These are phyloP conservation scores for Eupithecia inturbata DNA, from an alignment of 2,888 invertebrate genomes.

Conservation along the genomic window DNA sequence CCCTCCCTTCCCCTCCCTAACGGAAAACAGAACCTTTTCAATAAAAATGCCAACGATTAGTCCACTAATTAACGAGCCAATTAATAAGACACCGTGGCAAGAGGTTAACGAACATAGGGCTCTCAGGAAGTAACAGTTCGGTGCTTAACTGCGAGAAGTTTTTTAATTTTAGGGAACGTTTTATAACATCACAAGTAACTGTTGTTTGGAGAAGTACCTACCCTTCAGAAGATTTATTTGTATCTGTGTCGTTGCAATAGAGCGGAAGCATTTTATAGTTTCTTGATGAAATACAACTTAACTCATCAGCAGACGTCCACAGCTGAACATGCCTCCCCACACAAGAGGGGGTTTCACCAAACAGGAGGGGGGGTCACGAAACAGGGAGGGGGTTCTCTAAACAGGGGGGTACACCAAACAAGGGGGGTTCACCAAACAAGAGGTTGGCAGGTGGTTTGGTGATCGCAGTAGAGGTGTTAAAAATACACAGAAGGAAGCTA, in stretches of 20 bases:
- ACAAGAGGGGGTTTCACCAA: no score
- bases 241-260: neutral
- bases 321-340: no score
- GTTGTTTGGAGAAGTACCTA: neutral
- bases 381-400: no score
- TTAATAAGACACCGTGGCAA: conserved; percentile 41
- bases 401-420: no score
- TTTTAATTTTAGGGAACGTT: conserved; percentile 3
- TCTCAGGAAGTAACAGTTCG: neutral
- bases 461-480: no score
- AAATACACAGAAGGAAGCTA: no score
- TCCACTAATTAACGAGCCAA: conserved; percentile 45
- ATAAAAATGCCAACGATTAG: conserved; percentile 46
- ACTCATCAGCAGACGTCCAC: no score
- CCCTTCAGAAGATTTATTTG: neutral
- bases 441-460: no score
- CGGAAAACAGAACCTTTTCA: conserved; percentile 35
- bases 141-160: conserved; percentile 3
- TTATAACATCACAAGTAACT: neutral
- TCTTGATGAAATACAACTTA: no score
- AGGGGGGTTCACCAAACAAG: no score
- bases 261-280: neutral
- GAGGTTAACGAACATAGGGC: conserved; percentile 9
- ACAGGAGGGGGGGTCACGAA: no score
- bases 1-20: neutral